A percentile compares a stretch with the other conserved stretches of the same genome.
Conservation (phyloP, 2,113 vertebrate genomes). For the Poecilia latipinna region DNA sequence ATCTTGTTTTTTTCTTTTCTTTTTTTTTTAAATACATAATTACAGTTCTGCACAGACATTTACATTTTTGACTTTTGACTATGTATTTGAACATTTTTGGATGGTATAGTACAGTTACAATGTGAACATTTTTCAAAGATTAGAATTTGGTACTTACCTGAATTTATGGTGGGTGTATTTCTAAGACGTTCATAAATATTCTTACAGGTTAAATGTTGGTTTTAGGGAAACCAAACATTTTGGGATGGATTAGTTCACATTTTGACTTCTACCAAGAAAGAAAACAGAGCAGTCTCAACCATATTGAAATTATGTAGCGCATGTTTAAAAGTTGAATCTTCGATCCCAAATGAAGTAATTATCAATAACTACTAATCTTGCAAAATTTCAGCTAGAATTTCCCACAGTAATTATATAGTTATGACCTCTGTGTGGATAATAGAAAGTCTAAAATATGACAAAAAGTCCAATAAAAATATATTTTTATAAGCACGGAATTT, state of each 20-base stretch:
- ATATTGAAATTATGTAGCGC: too few species aligned
- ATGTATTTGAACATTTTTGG: neutral
- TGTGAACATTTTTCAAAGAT: neutral
- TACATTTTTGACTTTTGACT: neutral
- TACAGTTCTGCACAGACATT: too few species aligned
- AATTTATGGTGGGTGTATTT: neutral
- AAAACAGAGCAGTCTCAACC: too few species aligned
- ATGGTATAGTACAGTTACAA: neutral
- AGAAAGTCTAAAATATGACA: neutral
- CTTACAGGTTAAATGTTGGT: too few species aligned
- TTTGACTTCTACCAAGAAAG: neutral
- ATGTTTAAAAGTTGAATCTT: too few species aligned
- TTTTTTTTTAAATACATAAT: too few species aligned
- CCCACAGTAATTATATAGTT: neutral
- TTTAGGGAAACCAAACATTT: too few species aligned
- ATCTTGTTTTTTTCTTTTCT: neutral
- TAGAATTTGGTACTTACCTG: neutral
- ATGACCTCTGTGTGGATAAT: neutral
- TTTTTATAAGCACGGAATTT: neutral
- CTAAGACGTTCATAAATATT: neutral
- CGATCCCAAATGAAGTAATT: too few species aligned
- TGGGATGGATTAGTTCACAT: neutral
- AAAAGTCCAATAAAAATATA: neutral
- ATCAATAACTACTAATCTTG: too few species aligned
- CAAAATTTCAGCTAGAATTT: too few species aligned